Base-by-base conservation (phyloP, 1,140 invertebrate genomes). In the Caerostris extrusa region DNA sequence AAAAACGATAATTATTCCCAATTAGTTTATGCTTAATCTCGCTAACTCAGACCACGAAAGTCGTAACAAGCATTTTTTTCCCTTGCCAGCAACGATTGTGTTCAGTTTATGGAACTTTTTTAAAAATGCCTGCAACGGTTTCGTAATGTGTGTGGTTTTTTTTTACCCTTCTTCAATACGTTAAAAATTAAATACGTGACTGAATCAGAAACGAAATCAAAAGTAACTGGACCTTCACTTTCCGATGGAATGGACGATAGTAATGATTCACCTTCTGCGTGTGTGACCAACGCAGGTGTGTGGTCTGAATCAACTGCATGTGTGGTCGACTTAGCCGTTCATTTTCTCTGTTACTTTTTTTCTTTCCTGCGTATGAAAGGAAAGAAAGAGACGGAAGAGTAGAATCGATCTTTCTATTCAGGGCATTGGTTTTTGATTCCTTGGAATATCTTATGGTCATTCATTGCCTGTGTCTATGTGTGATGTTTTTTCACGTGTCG, bases 251-350 rank as follows among this genome's bases (percentile, higher is more conserved):
- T 55, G 85, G 60, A 87, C 85, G 10, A 57, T 77, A n/a, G 67
- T 90, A 90, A 90, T 90, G 88, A 90, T 90, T 90, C 88, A 71
- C 88, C 88, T 90, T 71, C 88, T 91, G 69, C 90, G 71, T 91
- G 71, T 91, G 90, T 91, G 90, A 91, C 57, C 90, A 61, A 91
- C 5, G 71, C 90, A 91, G 90, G 90, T 91, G 90, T 14, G 71
- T 57, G 7, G 58, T 53, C 71, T 91, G 90, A 91, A 91, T 58
- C 71, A 91, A 91, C 90, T 91, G 55, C 57, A 71, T 85, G 56
- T 90, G 67, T 71, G 88, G 88, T 90, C 88, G 88, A 90, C 71
- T 91, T 91, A 91, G 69, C 53, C 71, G 69, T 91, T 91, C 71
- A 81, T 82, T 91, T 91, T 19, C 71, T 91, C 77, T 14, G 7